These are phyloP conservation scores for Microplitis manilae DNA, from an alignment of 2,888 invertebrate species.

Conservation along the genomic window DNA sequence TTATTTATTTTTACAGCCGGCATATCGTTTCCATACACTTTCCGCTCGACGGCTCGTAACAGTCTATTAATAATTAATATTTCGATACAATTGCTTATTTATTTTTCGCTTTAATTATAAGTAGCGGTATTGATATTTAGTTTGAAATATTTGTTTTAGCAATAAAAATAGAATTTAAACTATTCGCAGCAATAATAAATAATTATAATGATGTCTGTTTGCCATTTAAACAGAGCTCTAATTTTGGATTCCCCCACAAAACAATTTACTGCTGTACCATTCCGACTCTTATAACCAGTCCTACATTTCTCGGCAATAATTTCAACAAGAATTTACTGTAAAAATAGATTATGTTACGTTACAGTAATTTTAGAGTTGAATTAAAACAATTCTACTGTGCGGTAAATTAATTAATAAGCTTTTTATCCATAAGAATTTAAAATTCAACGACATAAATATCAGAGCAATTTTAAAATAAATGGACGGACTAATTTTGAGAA, in stretches of 20 bases:
- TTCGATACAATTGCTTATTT: neutral
- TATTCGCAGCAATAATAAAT: neutral
- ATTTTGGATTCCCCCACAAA: neutral
- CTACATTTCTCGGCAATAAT: neutral
- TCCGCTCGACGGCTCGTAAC: neutral
- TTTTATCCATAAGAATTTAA: too few species aligned
- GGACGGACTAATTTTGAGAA: too few species aligned
- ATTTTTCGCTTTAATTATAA: neutral
- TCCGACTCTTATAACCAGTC: neutral
- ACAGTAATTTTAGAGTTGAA: too few species aligned
- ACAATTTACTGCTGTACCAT: neutral
- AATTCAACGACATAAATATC: too few species aligned
- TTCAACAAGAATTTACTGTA: too few species aligned
- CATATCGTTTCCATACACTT: neutral
- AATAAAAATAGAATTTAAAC: neutral
- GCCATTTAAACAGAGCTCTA: neutral
- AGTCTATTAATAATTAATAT: neutral
- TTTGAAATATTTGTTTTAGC: neutral
- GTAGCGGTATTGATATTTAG: neutral
- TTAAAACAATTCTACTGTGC: too few species aligned
- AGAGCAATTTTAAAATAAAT: too few species aligned
- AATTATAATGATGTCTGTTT: neutral
- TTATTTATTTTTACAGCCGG: neutral
- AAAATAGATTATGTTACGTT: too few species aligned
- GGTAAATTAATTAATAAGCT: too few species aligned